Conservation (phyloP, 2,797 vertebrate genomes). For the Astyanax mexicanus region DNA sequence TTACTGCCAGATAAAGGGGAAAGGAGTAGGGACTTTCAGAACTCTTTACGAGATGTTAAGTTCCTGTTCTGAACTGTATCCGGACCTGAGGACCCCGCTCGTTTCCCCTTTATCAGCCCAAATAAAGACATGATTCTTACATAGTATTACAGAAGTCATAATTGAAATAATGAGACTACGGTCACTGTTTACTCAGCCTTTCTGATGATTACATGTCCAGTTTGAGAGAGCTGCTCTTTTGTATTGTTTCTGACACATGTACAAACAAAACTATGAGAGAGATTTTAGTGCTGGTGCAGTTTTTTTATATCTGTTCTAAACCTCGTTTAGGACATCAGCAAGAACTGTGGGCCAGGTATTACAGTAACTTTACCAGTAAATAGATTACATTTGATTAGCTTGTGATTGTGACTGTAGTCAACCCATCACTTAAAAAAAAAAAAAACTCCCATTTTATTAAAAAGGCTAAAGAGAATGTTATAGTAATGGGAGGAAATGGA, state of each 20-base stretch:
- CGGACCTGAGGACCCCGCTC: slow-evolving; percentile 9
- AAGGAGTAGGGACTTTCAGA: neutral
- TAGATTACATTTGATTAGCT: neutral
- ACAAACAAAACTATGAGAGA: slow-evolving; percentile 12
- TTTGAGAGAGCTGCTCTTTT: slow-evolving; percentile 5
- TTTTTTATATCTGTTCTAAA: neutral
- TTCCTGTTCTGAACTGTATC: too few relatives aligned
- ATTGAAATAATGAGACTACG: neutral
- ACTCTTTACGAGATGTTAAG: neutral
- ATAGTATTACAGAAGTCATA: neutral
- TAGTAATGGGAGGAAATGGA: neutral
- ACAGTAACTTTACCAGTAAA: neutral
- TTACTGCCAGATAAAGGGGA: neutral
- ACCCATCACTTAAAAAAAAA: neutral
- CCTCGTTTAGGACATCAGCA: neutral
- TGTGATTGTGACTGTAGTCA: neutral
- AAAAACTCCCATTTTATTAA: neutral
- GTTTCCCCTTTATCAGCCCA: slow-evolving; percentile 1
- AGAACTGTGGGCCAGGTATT: neutral
- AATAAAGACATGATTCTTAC: slow-evolving; percentile 18
- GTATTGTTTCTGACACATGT: neutral
- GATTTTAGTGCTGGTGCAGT: slow-evolving; percentile 44
- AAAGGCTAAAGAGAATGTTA: neutral
- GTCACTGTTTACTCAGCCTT: neutral
- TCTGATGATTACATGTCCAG: neutral